These are phyloP conservation scores for Amaurobius ferox DNA, from an alignment of 2,888 invertebrate genomes.

Conservation along the genomic window DNA sequence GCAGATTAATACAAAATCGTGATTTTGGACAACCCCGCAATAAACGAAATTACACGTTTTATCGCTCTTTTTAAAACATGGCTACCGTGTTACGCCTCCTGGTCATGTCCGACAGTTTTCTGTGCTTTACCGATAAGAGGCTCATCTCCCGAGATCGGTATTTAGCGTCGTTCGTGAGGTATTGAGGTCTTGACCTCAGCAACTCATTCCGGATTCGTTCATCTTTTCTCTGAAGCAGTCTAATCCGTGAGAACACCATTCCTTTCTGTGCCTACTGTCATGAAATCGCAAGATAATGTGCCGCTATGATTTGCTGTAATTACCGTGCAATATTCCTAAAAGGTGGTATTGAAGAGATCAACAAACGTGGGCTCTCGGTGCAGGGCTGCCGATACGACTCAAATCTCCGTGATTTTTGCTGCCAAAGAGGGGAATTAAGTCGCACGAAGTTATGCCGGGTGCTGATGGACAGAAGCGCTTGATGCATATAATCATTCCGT, in stretches of 20 bases:
- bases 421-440: background rate
- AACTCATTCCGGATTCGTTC: background rate
- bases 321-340: background rate
- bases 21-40: background rate
- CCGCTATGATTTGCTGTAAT: background rate
- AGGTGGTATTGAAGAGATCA: background rate
- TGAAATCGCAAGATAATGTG: background rate
- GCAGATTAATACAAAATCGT: background rate
- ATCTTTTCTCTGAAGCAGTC: background rate
- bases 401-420: conserved; percentile 1
- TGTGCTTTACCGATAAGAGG: conserved; percentile 3
- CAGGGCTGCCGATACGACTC: background rate
- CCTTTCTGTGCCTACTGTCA: background rate
- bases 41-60: background rate
- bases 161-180: conserved; percentile 4
- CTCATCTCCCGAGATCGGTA: background rate
- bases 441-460: background rate
- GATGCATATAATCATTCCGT: background rate
- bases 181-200: background rate
- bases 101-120: background rate
- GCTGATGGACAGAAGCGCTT: conserved; percentile 1
- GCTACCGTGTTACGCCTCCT: background rate
- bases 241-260: background rate
- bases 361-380: background rate
- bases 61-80: background rate